A percentile compares a stretch with the other conserved stretches of the same genome.
Conservation (phyloP, 2,113 vertebrate genomes). For the Thamnaconus septentrionalis region DNA sequence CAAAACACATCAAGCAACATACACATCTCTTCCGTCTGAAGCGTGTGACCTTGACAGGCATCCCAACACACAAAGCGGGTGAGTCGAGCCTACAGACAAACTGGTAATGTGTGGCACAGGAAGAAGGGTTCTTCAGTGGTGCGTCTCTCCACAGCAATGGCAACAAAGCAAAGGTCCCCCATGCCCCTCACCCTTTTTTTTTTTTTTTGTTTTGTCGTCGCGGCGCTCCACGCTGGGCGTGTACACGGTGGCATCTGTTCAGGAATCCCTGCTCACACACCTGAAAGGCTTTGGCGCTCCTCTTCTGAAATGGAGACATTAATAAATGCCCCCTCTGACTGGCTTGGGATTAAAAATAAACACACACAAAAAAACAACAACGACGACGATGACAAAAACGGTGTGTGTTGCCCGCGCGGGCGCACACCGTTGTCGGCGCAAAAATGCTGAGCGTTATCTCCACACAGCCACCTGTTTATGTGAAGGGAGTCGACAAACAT, state of each 20-base stretch:
- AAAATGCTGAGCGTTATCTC: constrained; percentile 64
- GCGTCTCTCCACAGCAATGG: constrained; percentile 15
- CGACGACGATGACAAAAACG: background rate
- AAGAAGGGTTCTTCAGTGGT: constrained; percentile 28
- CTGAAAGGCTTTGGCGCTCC: constrained; percentile 46
- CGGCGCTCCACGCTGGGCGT: constrained; percentile 23
- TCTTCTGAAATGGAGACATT: constrained; percentile 65
- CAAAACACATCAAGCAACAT: too few species aligned
- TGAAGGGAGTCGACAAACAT: constrained; percentile 70
- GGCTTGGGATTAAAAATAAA: constrained; percentile 41
- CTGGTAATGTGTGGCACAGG: constrained; percentile 1
- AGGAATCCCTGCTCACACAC: constrained; percentile 53
- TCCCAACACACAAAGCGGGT: too few species aligned
- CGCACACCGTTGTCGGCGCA: constrained; percentile 44
- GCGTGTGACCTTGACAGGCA: constrained; percentile 7
- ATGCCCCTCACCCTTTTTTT: too few species aligned
- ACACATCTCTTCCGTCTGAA: constrained; percentile 5
- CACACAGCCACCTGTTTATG: constrained; percentile 74
- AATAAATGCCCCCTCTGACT: constrained; percentile 60
- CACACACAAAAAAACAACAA: constrained; percentile 4
- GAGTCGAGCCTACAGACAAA: constrained; percentile 8
- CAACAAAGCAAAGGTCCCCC: constrained; percentile 29
- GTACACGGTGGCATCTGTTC: constrained; percentile 51
- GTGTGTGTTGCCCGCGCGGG: background rate
- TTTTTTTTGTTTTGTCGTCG: constrained; percentile 42